A percentile compares a stretch with the other conserved stretches of the same genome.
phyloP scores from a whole-genome alignment of 1,140 invertebrate genomes.

The Lerema accius region DNA sequence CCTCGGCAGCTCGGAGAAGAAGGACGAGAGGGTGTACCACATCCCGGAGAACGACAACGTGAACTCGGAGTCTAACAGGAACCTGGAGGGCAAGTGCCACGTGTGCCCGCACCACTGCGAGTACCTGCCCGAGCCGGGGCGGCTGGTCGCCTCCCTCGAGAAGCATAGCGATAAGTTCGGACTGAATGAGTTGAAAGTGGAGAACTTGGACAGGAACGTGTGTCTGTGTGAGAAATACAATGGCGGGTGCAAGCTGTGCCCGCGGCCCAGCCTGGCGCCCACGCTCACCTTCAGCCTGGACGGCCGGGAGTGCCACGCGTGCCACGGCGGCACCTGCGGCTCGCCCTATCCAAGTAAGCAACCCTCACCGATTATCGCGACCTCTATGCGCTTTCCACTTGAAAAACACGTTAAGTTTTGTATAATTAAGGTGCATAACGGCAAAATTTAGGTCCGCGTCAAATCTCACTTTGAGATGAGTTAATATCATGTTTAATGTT shows the following conservation, averaged over 20 bases:
- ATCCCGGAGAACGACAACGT: constrained; percentile 56
- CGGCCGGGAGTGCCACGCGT: constrained; percentile 54
- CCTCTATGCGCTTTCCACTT: no score
- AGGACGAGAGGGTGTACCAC: constrained; percentile 50
- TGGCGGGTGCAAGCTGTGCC: constrained; percentile 72
- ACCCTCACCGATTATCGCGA: no score
- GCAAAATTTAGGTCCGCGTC: no score
- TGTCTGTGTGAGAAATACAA: constrained; percentile 73
- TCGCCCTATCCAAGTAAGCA: constrained; percentile 54
- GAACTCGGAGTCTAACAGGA: constrained; percentile 50
- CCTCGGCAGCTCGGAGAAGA: constrained; percentile 60
- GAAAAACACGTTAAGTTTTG: no score
- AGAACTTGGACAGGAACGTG: constrained; percentile 60
- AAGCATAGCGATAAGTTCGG: constrained; percentile 64
- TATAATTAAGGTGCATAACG: no score
- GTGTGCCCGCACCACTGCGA: constrained; percentile 62
- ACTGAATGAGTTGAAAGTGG: constrained; percentile 68
- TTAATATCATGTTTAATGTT: no score
- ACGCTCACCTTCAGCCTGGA: constrained; percentile 51
- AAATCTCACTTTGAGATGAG: no score
- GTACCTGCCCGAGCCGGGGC: constrained; percentile 51
- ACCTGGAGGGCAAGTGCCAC: constrained; percentile 51
- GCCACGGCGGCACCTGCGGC: constrained; percentile 47
- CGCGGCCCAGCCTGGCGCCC: constrained; percentile 55
- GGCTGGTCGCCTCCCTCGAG: constrained; percentile 56